phyloP scores from a whole-genome alignment of 2,888 invertebrate species.

The Sphaeridia pumilis region DNA sequence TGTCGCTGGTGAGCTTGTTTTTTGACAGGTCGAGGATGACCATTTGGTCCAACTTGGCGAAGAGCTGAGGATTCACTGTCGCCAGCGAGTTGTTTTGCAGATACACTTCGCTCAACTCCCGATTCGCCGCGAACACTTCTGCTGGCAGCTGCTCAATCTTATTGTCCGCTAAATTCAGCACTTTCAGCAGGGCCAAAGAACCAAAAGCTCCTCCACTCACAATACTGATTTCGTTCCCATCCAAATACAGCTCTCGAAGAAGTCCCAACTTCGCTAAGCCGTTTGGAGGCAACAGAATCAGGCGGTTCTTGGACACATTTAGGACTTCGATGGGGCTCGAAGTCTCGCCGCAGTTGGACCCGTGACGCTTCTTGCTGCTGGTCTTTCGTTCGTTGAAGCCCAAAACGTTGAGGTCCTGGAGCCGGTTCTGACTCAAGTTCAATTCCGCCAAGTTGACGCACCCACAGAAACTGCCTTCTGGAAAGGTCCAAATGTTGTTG shows the following conservation, averaged over 20 bases:
- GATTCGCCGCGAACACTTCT: conserved; percentile 67
- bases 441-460: conserved; percentile 63
- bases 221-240: conserved; percentile 79
- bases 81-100: conserved; percentile 83
- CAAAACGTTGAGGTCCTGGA: conserved; percentile 60
- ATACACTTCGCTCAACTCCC: conserved; percentile 73
- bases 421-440: conserved; percentile 68
- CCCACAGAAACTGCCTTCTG: conserved; percentile 72
- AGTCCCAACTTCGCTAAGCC: conserved; percentile 70
- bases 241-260: conserved; percentile 65
- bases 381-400: conserved; percentile 46
- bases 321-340: conserved; percentile 53
- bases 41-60: conserved; percentile 68
- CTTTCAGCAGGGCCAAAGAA: conserved; percentile 66
- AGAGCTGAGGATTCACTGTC: conserved; percentile 69
- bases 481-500: conserved; percentile 81
- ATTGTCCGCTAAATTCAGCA: conserved; percentile 80
- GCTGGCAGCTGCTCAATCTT: conserved; percentile 77
- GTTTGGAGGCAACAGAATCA: conserved; percentile 66
- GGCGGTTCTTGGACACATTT: conserved; percentile 73
- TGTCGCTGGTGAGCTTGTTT: conserved; percentile 3
- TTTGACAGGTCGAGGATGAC: conserved; percentile 58
- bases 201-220: conserved; percentile 70
- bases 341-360: neutral
- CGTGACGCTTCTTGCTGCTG: neutral